Conservation (phyloP, 2,113 vertebrate species). For the Anoura caudifer region DNA sequence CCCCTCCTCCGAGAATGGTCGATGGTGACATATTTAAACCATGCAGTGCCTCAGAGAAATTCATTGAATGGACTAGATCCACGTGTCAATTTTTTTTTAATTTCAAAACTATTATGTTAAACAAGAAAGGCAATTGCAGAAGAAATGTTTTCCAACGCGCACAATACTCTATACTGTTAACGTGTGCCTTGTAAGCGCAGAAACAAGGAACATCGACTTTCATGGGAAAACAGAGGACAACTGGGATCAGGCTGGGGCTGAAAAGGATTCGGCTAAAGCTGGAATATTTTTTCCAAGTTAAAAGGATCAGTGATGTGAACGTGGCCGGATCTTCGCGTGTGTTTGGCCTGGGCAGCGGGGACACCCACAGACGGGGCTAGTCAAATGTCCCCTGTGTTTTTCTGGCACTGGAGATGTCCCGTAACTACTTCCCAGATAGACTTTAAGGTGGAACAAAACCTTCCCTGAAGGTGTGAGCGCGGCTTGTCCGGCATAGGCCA, state of each 20-base stretch:
- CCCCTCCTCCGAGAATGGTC: not conserved
- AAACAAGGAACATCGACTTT: not conserved
- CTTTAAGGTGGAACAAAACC: not conserved
- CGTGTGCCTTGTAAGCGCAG: not conserved
- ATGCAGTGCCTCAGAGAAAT: not conserved
- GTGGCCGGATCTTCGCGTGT: not conserved
- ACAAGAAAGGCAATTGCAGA: not conserved
- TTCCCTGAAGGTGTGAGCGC: not conserved
- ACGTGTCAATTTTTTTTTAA: not conserved
- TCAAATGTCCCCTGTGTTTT: not conserved
- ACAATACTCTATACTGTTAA: not conserved
- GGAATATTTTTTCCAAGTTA: not conserved
- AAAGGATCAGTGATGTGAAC: not conserved
- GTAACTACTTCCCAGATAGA: conserved; percentile 20
- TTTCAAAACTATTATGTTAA: not conserved
- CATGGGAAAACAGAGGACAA: not conserved
- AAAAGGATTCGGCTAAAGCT: not conserved
- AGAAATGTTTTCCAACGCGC: not conserved
- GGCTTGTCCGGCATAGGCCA: not conserved
- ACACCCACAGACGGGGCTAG: not conserved
- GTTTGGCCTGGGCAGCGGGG: not conserved
- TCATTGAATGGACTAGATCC: not conserved
- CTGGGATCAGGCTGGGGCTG: not conserved
- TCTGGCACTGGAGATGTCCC: not conserved
- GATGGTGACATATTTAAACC: not conserved